Evolutionary conservation across 2,113 vertebrate genomes (phyloP).

Genomic region (Pelusios castaneus): DNA sequence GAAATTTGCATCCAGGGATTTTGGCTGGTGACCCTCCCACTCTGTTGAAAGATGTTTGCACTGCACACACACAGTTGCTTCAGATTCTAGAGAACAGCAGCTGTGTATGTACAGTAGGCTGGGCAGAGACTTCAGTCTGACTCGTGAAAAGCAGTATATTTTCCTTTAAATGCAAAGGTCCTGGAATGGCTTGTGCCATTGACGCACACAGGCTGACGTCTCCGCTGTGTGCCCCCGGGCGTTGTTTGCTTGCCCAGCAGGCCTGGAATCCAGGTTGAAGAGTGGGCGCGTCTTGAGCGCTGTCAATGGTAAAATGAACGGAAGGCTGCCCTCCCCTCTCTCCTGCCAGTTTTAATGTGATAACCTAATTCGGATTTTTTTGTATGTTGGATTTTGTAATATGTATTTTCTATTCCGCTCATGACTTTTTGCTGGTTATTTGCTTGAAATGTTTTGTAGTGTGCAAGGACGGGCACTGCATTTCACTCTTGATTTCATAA

Average conservation of each 20-base stretch:
- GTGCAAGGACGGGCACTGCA: not conserved
- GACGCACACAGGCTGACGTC: not conserved
- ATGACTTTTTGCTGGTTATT: not conserved
- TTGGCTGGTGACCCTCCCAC: not conserved
- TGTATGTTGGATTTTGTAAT: slow-evolving; percentile 14
- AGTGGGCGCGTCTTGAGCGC: not conserved
- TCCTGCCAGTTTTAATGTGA: not conserved
- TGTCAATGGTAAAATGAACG: not conserved
- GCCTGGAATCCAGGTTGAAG: not conserved
- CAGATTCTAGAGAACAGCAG: rapidly evolving
- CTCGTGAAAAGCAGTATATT: not conserved
- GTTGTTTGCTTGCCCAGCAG: not conserved
- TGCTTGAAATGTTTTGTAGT: not conserved
- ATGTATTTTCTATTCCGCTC: slow-evolving; percentile 20
- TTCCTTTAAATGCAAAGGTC: not conserved
- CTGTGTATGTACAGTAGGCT: rapidly evolving
- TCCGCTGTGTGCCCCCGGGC: rapidly evolving
- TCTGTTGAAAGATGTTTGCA: rapidly evolving
- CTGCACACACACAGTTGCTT: rapidly evolving
- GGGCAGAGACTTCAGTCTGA: rapidly evolving
- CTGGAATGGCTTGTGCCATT: not conserved
- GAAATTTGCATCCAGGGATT: rapidly evolving
- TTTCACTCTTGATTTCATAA: slow-evolving; percentile 38
- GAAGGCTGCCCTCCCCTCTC: not conserved
- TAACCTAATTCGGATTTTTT: not conserved